Evolutionary conservation across 2,888 invertebrate genomes (phyloP).

Genomic region (Acrobasis suavella): DNA sequence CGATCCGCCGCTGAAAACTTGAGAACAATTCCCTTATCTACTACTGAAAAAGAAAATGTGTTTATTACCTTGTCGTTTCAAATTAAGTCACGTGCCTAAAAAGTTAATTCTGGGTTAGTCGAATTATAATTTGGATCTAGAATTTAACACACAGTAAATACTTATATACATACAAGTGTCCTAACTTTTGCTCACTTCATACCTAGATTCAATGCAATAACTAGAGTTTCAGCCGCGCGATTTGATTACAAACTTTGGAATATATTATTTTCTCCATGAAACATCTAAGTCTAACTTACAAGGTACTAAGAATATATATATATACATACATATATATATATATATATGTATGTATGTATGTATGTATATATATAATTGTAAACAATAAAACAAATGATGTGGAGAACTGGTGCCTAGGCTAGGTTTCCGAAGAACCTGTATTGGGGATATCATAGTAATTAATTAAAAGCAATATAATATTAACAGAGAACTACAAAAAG

Average conservation of each 20-base stretch:
- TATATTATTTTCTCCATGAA: too few relatives aligned
- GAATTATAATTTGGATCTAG: neutral
- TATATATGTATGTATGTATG: too few relatives aligned
- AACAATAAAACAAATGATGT: too few relatives aligned
- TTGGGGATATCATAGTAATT: too few relatives aligned
- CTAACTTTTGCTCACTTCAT: neutral
- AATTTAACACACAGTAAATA: neutral
- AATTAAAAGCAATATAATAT: too few relatives aligned
- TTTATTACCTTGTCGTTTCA: neutral
- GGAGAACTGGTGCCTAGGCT: too few relatives aligned
- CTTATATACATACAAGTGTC: neutral
- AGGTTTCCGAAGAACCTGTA: too few relatives aligned
- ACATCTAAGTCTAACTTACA: too few relatives aligned
- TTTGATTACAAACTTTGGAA: neutral
- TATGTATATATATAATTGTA: too few relatives aligned
- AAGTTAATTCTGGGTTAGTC: neutral
- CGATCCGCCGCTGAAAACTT: slow-evolving; percentile 26
- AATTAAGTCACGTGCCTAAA: neutral
- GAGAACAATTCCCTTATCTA: slow-evolving; percentile 38
- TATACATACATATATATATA: too few relatives aligned
- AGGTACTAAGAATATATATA: too few relatives aligned
- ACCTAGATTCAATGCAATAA: slow-evolving; percentile 1
- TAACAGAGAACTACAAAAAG: too few relatives aligned
- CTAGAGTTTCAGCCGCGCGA: neutral
- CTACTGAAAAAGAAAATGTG: slow-evolving; percentile 33